A percentile compares a stretch with the other conserved stretches of the same genome.
phyloP scores from a whole-genome alignment of 1,140 invertebrate genomes.

The Linepithema humile region DNA sequence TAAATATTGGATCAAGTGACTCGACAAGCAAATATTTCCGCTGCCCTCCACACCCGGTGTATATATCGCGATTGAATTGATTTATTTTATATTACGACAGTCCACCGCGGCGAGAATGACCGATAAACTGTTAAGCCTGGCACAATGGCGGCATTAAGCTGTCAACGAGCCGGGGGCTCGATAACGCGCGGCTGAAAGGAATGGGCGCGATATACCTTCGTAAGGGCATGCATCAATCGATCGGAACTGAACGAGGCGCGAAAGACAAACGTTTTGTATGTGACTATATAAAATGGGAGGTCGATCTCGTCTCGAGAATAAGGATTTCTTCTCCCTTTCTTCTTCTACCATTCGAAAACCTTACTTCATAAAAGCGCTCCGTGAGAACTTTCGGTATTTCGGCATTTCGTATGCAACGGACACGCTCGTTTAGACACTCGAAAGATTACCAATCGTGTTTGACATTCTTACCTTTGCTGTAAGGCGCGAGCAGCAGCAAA shows the following conservation, averaged over 20 bases:
- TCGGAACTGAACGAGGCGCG: constrained; percentile 6
- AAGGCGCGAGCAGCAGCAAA: constrained; percentile 91
- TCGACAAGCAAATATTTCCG: constrained; percentile 39
- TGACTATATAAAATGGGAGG: no score
- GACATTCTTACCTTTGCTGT: constrained; percentile 86
- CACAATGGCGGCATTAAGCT: constrained; percentile 40
- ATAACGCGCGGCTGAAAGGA: constrained; percentile 2
- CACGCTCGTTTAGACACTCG: no score
- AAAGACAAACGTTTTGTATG: neutral
- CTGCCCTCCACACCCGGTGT: constrained; percentile 10
- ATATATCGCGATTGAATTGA: constrained; percentile 35
- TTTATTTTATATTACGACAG: constrained; percentile 42
- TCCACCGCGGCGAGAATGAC: constrained; percentile 30
- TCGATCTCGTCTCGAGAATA: no score
- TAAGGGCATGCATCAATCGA: neutral
- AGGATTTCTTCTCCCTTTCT: neutral
- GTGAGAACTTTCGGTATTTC: no score
- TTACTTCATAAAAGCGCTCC: no score
- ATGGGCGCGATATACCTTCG: neutral
- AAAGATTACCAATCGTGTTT: no score
- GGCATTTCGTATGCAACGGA: no score
- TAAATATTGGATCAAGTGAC: constrained; percentile 38
- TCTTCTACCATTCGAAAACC: no score
- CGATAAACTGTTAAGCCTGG: constrained; percentile 46
- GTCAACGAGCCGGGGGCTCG: constrained; percentile 13